Evolutionary conservation across 1,140 invertebrate genomes (phyloP), one percentile per base, ranked within the genome.

Genomic region (Zaprionus inermis): DNA sequence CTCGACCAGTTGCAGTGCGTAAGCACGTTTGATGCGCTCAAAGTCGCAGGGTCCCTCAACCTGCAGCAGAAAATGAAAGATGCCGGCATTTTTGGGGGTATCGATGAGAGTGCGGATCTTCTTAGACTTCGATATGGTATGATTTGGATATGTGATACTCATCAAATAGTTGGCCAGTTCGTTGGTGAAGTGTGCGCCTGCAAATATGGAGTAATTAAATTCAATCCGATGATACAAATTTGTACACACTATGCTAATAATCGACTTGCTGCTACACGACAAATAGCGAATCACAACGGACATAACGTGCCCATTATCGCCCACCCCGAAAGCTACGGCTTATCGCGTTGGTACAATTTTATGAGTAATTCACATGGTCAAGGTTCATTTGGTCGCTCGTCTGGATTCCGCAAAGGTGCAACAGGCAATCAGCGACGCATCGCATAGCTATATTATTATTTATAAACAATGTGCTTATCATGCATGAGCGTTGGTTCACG

Each of bases 51-150:
- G 66, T 76, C 95, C 95, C 91, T 94, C 94, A 5, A 96, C 92
- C 59, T 93, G 93, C 5, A 96, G 92, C 3, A 96, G 90, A 4
- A 96, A 94, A 77, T 95, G 94, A 72, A 96, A 94, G 56, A 96
- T 94, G 16, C 95, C 95, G 65, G 95, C 95, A 81, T 96, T 96
- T 68, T 95, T 92, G 14, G 94, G 93, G 0, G 95, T 96, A 84
- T 96, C 95, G 12, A 96, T 93, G 10, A 95, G 91, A 0, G 95
- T 94, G 16, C 95, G 93, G 6, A 96, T 93, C 14, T 95, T 95
- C 44, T 94, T 94, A 0, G 93, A 94, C 69, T 93, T 93, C 32
- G 95, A 94, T 80, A 96, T 95, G 70, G 95, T 94, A 28, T 95
- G 79, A 18, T 94, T 88, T 2, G 94, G 94, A 78, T 94, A 94